Conservation (phyloP, 35 echinoderm and acorn worm species). For the Nesometra sesokonis region DNA sequence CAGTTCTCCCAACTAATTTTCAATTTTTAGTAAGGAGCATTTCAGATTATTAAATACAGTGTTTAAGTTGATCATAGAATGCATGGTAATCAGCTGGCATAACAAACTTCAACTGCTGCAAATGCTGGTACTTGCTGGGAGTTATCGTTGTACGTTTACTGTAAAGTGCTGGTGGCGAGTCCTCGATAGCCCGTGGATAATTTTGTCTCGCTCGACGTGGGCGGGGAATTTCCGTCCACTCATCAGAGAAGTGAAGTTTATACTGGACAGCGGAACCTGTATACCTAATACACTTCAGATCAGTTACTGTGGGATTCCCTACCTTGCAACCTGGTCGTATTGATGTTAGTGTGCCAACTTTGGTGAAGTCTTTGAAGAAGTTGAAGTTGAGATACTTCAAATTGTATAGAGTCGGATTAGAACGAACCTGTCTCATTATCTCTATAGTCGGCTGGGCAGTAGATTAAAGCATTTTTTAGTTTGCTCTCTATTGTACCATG, state of each 20-base stretch:
- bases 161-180: conserved; percentile 11
- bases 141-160: conserved; percentile 8
- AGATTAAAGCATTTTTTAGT: conserved; percentile 12
- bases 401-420: conserved; percentile 14
- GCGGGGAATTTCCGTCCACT: conserved; percentile 15
- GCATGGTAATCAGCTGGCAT: conserved; percentile 34
- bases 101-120: conserved; percentile 27
- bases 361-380: conserved; percentile 25
- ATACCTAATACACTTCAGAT: conserved; percentile 5
- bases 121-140: conserved; percentile 10
- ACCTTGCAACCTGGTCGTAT: conserved; percentile 31
- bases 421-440: conserved; percentile 16
- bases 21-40: background rate
- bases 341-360: conserved; percentile 8
- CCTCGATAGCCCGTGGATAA: background rate
- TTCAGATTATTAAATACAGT: background rate
- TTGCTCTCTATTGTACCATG: conserved; percentile 20
- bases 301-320: conserved; percentile 23
- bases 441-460: conserved; percentile 27
- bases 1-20: background rate
- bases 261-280: background rate
- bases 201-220: conserved; percentile 14
- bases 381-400: conserved; percentile 23
- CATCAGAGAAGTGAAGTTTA: conserved; percentile 4
- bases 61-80: conserved; percentile 22